phyloP scores from a whole-genome alignment of 1,140 invertebrate genomes.

The Maniola jurtina region DNA sequence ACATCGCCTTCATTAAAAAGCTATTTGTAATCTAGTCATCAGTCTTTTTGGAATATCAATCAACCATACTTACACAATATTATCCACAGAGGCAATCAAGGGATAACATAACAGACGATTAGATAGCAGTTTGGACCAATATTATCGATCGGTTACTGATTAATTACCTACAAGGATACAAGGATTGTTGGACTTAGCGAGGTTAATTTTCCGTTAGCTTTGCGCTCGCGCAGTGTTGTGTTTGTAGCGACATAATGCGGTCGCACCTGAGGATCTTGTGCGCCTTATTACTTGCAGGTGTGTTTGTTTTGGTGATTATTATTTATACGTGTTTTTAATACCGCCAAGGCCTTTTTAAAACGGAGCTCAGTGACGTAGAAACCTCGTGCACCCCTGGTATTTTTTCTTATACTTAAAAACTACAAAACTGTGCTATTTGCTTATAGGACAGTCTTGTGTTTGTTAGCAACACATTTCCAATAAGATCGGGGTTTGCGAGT shows the following conservation, averaged over 20 bases:
- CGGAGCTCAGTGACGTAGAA: background rate
- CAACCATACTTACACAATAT: background rate
- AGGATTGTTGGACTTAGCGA: conserved; percentile 25
- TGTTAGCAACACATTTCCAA: background rate
- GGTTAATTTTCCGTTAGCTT: conserved; percentile 14
- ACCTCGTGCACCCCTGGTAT: background rate
- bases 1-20: background rate
- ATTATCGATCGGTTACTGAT: conserved; percentile 34
- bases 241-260: conserved; percentile 35
- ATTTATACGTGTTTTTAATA: background rate
- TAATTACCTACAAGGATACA: conserved; percentile 40
- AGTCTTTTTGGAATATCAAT: background rate
- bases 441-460: too few relatives aligned
- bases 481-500: background rate
- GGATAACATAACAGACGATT: conserved; percentile 24
- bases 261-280: conserved; percentile 29
- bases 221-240: conserved; percentile 34
- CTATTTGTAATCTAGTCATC: background rate
- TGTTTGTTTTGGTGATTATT: conserved; percentile 27
- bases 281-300: conserved; percentile 39
- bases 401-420: too few relatives aligned
- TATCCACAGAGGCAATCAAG: conserved; percentile 8
- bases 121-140: conserved; percentile 38
- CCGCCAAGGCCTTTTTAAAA: background rate
- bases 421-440: too few relatives aligned